Conservation (phyloP, 1,140 invertebrate species). For the Pomphorhynchus laevis region DNA sequence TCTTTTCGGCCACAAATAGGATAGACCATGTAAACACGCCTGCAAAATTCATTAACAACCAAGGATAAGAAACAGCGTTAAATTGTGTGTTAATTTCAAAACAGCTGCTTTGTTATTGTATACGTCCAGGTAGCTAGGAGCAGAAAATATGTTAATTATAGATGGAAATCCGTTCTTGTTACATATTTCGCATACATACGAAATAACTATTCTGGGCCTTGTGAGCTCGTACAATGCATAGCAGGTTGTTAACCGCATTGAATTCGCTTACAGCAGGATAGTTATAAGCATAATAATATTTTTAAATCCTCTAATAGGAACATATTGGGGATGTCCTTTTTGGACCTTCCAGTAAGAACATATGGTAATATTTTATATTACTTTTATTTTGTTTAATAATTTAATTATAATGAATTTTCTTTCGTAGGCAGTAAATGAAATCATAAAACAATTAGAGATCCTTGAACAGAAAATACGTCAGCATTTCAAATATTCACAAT, state of each 20-base stretch:
- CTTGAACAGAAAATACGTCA: no score
- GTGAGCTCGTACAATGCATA: slow-evolving; percentile 75
- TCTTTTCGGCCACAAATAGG: slow-evolving; percentile 17
- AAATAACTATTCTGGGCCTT: slow-evolving; percentile 24
- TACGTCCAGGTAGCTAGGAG: slow-evolving; percentile 7
- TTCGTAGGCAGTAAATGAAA: no score
- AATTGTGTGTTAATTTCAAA: slow-evolving; percentile 1
- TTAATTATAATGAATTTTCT: no score
- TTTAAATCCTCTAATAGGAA: no score
- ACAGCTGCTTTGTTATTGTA: slow-evolving; percentile 8
- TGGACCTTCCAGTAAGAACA: no score
- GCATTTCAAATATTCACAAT: no score
- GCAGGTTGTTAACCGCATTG: slow-evolving; percentile 59
- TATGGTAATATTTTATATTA: no score
- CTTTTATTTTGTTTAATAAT: no score
- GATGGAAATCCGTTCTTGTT: slow-evolving; percentile 1
- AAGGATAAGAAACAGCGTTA: slow-evolving; percentile 2
- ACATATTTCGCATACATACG: neutral
- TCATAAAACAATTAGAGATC: no score
- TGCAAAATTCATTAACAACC: slow-evolving; percentile 4
- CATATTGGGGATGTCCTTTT: no score
- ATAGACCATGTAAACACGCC: slow-evolving; percentile 7
- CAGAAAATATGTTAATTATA: slow-evolving; percentile 6
- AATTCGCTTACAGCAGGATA: slow-evolving; percentile 31
- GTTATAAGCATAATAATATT: slow-evolving; percentile 25